Evolutionary conservation across 2,888 invertebrate species (phyloP), one percentile per base, ranked within the genome.

Genomic region (Iphiclides podalirius): DNA sequence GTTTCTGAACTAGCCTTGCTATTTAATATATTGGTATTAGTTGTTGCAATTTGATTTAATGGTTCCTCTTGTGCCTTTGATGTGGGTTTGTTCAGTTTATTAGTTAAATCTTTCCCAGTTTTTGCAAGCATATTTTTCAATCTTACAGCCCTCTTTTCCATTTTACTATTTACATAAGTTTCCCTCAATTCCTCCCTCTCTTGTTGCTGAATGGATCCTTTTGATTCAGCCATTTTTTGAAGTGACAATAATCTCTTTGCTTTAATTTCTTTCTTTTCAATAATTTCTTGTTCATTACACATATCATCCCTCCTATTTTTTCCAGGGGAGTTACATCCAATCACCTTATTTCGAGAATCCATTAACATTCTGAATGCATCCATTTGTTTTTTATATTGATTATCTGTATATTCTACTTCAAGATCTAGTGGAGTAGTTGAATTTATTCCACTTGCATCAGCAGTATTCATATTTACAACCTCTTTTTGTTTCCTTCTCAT

Each of bases 301-400:
- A 70, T 67, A 38, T 72, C 70, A 41, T 55, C 40, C 13, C 41
- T 56, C 60, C 69, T 75, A 38, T 89, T 89, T 75, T 91, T 92
- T 0, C 93, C 93, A 6, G 90, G 90, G 15, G 92, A 90, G 75
- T 93, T 93, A 14, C 76, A 73, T 1, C 93, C 93, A 53, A 93
- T 90, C 39, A 86, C 85, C 67, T 92, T 92, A 65, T 91, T 90
- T 55, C 93, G 84, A 12, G 91, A 91, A 56, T 91, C 91, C 93
- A 93, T 93, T 81, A 93, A 83, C 20, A 93, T 67, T 63, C 91
- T 83, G 71, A 93, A 93, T 26, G 92, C 93, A 87, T 93, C 77
- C 45, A 72, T 80, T 55, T 80, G 72, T 53, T 75, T 80, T 53
- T 68, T 78, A 15, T 72, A 72, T 52, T 73, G 64, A 42, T 47